Conservation (phyloP, 2,113 vertebrate species). For the Eublepharis macularius region DNA sequence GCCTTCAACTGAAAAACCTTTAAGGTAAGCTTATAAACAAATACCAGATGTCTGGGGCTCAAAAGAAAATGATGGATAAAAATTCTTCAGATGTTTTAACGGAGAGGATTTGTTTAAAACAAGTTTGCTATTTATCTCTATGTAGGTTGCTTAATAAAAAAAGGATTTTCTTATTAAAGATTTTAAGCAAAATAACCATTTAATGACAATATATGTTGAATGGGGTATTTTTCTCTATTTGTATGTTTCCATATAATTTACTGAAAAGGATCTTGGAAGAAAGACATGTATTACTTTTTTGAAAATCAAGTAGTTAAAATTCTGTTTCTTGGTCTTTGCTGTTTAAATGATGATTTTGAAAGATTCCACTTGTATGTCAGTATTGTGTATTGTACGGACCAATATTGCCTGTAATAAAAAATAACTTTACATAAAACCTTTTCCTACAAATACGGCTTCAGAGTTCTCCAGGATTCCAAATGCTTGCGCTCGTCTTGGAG, state of each 20-base stretch:
- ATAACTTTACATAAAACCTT: constrained; percentile 74
- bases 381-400: constrained; percentile 81
- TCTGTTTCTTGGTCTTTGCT: constrained; percentile 80
- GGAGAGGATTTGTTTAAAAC: constrained; percentile 77
- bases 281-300: constrained; percentile 75
- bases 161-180: constrained; percentile 80
- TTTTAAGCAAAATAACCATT: constrained; percentile 85
- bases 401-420: constrained; percentile 83
- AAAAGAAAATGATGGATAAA: constrained; percentile 68
- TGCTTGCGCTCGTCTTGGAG: neutral
- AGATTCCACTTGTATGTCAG: constrained; percentile 80
- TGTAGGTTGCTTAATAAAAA: constrained; percentile 79
- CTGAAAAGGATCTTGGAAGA: constrained; percentile 73
- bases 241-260: constrained; percentile 79
- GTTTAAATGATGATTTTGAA: constrained; percentile 79
- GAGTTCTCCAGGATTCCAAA: constrained; percentile 18
- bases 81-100: constrained; percentile 76
- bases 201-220: constrained; percentile 80
- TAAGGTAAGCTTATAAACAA: constrained; percentile 54
- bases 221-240: constrained; percentile 84
- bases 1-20: constrained; percentile 67
- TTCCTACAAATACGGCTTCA: constrained; percentile 57
- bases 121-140: constrained; percentile 84
- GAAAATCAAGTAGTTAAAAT: constrained; percentile 76
- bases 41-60: constrained; percentile 49